Conservation (phyloP, 2,113 vertebrate genomes). For the Castor canadensis region DNA sequence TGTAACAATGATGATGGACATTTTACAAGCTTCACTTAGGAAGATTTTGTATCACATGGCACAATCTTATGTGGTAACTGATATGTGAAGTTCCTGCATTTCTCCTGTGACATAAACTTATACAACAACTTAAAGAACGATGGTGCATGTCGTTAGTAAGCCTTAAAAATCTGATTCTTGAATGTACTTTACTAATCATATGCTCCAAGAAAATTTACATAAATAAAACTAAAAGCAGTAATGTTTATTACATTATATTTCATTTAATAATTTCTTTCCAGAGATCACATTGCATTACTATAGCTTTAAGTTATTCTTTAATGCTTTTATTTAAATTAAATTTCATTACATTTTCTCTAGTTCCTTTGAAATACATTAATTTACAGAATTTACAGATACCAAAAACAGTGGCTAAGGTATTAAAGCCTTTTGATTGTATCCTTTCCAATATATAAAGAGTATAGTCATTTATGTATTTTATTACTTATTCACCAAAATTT, state of each 20-base stretch:
- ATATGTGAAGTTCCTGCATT: conserved; percentile 14
- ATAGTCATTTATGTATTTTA: neutral
- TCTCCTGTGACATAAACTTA: neutral
- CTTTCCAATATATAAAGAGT: neutral
- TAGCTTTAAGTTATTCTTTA: neutral
- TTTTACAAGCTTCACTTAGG: conserved; percentile 65
- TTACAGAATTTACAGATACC: neutral
- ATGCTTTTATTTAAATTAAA: neutral
- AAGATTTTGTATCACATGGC: neutral
- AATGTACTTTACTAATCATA: neutral
- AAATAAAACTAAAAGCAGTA: neutral
- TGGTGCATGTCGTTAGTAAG: neutral
- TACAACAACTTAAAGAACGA: conserved; percentile 11
- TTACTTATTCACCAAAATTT: neutral
- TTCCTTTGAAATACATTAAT: neutral
- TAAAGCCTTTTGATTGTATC: neutral
- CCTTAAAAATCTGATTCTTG: conserved; percentile 23
- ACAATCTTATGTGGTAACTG: neutral
- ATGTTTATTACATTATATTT: neutral
- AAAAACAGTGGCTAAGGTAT: neutral
- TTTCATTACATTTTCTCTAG: neutral
- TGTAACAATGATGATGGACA: conserved; percentile 75
- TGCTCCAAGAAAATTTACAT: neutral
- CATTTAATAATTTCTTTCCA: neutral
- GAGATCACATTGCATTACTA: neutral